Base-by-base conservation (phyloP, 2,888 invertebrate species). In the Nudaria mundana region DNA sequence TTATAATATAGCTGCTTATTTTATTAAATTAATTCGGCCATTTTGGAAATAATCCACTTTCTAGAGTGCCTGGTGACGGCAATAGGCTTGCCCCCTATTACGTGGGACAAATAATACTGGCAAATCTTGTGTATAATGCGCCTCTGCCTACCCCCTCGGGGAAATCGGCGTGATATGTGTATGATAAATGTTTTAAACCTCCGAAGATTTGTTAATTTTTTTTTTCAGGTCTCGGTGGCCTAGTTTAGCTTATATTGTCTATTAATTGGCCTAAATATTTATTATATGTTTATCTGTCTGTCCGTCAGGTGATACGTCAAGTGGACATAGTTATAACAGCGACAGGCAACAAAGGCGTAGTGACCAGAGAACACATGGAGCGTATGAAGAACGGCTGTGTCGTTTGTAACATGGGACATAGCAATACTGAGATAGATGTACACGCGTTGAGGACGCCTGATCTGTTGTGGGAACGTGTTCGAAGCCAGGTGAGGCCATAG, bases 291-390 rank as follows among this genome's bases (percentile, higher is more conserved):
- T 13, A 25, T 25, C 12, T 7, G 7, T 8, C 12, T 26, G 11
- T 25, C 12, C 6, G 5, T 4, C 60, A 98, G 91, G 97, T 98
- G 15, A 96, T 95, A 53, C 92, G 97, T 37, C 95, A 94, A 78
- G 96, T 98, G 41, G 98, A 98, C 81, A 97, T 98, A 69, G 94
- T 98, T 29, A 95, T 98, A 60, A 98, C 98, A n/a, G 98, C 98
- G 32, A 98, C 98, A 0, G 98, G 98, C 20, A 98, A 98, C 80
- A 98, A 98, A 82, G 97, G 98, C 70, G 98, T 98, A 4, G 97
- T 98, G 13, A 96, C 95, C 0, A 91, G 97, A 3, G 97, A 97
- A 58, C 97, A 97, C 72, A 97, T 98, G 97, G 98, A 98, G 78
- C 94, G 97, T 62, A 96, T 98, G 96, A 97, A 97, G 85, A 97